Percentiles rank a stretch among this genome's conserved stretches.
Evolutionary conservation across 2,888 invertebrate genomes (phyloP).

Genomic region (Microdon myrmicae): DNA sequence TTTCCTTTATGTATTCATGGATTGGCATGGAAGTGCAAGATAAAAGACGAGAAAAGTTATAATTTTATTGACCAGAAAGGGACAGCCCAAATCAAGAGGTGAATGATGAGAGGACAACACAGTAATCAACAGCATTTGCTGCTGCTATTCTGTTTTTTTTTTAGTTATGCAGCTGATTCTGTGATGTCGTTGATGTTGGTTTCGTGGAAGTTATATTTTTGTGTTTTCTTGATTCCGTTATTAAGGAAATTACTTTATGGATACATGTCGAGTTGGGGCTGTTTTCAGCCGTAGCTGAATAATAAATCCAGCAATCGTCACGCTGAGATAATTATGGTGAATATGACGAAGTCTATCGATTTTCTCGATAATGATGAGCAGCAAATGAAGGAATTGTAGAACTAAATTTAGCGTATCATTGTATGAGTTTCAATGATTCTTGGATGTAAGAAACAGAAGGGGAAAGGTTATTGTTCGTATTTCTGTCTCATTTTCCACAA

Average conservation of each 20-base stretch:
- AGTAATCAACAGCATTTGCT: constrained; percentile 19
- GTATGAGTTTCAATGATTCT: not conserved
- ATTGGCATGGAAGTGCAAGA: constrained; percentile 25
- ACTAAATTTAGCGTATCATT: constrained; percentile 43
- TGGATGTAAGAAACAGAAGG: too few species aligned
- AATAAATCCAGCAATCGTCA: constrained; percentile 51
- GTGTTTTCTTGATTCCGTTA: constrained; percentile 35
- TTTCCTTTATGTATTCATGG: constrained; percentile 3
- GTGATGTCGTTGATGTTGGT: too few species aligned
- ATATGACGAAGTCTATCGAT: constrained; percentile 43
- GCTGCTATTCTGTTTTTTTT: constrained; percentile 10
- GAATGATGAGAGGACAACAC: constrained; percentile 31
- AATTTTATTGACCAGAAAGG: constrained; percentile 44
- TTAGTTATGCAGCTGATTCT: too few species aligned
- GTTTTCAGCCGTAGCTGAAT: constrained; percentile 46
- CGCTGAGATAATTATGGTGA: constrained; percentile 38
- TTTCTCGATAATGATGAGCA: constrained; percentile 28
- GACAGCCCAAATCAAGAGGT: constrained; percentile 31
- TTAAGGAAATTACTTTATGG: too few species aligned
- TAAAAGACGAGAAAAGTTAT: constrained; percentile 46
- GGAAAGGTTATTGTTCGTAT: too few species aligned
- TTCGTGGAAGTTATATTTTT: too few species aligned
- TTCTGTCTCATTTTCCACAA: too few species aligned
- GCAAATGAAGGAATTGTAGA: constrained; percentile 12
- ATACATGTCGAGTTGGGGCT: not conserved